Percentiles rank a stretch among this genome's conserved stretches.
phyloP scores from a whole-genome alignment of 2,113 vertebrate species.

The Oncorhynchus keta region DNA sequence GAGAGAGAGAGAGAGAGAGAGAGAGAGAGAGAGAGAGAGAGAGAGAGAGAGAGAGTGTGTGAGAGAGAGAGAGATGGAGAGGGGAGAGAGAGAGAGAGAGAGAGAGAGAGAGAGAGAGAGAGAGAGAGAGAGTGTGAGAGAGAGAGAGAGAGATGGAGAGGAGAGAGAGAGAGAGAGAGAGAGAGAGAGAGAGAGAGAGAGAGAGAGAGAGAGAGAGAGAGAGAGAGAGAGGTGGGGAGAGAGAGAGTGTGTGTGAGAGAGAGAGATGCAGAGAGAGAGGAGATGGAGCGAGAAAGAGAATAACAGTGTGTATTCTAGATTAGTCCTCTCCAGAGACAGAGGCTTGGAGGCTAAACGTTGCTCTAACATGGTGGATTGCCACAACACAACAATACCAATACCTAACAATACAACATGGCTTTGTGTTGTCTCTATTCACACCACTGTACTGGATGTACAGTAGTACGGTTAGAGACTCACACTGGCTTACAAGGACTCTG shows the following conservation, averaged over 20 bases:
- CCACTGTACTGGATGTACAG: not conserved
- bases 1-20: not conserved
- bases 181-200: not conserved
- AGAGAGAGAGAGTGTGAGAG: not conserved
- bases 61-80: too few relatives aligned
- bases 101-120: too few relatives aligned
- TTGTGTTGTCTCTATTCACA: conserved; percentile 23
- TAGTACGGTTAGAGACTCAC: too few relatives aligned
- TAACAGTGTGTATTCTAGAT: conserved; percentile 14
- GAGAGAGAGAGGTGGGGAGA: not conserved
- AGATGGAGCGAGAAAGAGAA: too few relatives aligned
- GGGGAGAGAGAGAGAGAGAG: too few relatives aligned
- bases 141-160: not conserved
- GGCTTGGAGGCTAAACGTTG: conserved; percentile 29
- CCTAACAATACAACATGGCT: conserved; percentile 26
- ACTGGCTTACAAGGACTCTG: not conserved
- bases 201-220: too few relatives aligned
- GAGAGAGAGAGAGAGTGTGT: too few relatives aligned
- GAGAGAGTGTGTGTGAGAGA: not conserved
- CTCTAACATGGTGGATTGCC: conserved; percentile 39
- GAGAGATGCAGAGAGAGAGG: not conserved
- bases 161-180: not conserved
- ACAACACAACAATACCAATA: conserved; percentile 13
- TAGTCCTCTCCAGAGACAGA: conserved; percentile 26
- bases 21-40: too few relatives aligned